phyloP scores from a whole-genome alignment of 2,888 invertebrate species.

The Parapristionchus giblindavisi region DNA sequence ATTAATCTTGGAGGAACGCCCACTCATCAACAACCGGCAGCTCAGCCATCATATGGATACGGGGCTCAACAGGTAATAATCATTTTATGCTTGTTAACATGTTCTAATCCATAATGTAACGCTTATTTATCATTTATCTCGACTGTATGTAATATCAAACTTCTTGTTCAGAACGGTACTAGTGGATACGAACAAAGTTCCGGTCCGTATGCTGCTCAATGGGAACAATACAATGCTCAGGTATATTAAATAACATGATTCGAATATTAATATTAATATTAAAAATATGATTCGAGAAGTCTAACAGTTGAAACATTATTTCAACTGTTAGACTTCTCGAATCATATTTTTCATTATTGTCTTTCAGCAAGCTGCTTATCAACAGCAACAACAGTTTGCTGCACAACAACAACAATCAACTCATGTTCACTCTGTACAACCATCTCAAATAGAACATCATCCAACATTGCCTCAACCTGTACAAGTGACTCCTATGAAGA shows the following conservation, averaged over 20 bases:
- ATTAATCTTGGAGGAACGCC: slow-evolving; percentile 48
- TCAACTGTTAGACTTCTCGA: neutral
- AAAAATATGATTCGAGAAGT: neutral
- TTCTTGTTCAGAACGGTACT: neutral
- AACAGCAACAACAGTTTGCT: slow-evolving; percentile 13
- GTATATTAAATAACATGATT: too few species aligned
- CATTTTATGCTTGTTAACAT: neutral
- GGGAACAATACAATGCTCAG: slow-evolving; percentile 32
- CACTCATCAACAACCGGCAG: slow-evolving; percentile 41
- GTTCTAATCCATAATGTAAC: neutral
- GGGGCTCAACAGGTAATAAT: slow-evolving; percentile 5
- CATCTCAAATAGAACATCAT: slow-evolving; percentile 26
- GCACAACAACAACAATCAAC: slow-evolving; percentile 13
- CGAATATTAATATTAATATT: too few species aligned
- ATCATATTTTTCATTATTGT: neutral
- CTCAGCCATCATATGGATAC: slow-evolving; percentile 15
- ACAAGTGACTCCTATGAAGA: slow-evolving; percentile 2
- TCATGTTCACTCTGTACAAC: neutral
- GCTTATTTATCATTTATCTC: too few species aligned
- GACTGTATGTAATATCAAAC: too few species aligned
- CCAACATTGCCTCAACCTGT: slow-evolving; percentile 14
- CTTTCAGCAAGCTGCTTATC: slow-evolving; percentile 22
- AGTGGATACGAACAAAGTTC: slow-evolving; percentile 11
- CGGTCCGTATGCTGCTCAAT: slow-evolving; percentile 29
- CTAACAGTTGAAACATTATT: too few species aligned